A percentile compares a stretch with the other conserved stretches of the same genome.
Evolutionary conservation across 2,113 vertebrate genomes (phyloP).

Genomic region (Leiothrix lutea): DNA sequence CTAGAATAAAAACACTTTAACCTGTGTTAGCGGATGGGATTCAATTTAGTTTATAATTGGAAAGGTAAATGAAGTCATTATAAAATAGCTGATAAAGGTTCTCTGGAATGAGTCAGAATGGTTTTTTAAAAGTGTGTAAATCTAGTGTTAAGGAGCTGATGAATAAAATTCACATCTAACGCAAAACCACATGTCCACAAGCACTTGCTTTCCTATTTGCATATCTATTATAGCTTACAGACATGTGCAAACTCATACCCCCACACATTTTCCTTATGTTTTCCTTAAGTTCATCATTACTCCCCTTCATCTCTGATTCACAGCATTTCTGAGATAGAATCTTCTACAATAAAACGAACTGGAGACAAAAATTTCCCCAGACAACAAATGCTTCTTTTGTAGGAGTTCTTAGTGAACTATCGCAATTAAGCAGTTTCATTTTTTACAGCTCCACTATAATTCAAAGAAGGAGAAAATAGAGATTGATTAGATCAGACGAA

Average conservation of each 20-base stretch:
- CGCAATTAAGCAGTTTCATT: neutral
- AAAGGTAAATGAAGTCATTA: neutral
- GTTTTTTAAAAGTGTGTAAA: constrained; percentile 29
- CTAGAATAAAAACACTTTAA: neutral
- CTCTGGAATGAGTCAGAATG: neutral
- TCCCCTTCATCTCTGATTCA: constrained; percentile 55
- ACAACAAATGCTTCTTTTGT: constrained; percentile 24
- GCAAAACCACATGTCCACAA: constrained; percentile 56
- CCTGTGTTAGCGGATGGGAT: neutral
- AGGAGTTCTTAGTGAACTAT: neutral
- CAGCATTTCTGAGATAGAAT: constrained; percentile 46
- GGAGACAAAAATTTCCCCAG: constrained; percentile 36
- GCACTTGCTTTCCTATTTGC: constrained; percentile 51
- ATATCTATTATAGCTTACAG: constrained; percentile 51
- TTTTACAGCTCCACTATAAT: neutral
- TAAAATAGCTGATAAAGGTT: constrained; percentile 36
- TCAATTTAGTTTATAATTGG: constrained; percentile 3
- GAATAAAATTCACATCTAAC: constrained; percentile 37
- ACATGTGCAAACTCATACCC: constrained; percentile 56
- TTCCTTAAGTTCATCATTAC: constrained; percentile 49
- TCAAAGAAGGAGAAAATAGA: neutral
- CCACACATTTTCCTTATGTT: constrained; percentile 44
- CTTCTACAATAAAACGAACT: constrained; percentile 26
- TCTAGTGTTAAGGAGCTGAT: constrained; percentile 14
- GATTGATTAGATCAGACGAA: neutral